These are phyloP conservation scores for Aptenodytes patagonicus DNA, from an alignment of 2,113 vertebrate species.

Conservation along the genomic window DNA sequence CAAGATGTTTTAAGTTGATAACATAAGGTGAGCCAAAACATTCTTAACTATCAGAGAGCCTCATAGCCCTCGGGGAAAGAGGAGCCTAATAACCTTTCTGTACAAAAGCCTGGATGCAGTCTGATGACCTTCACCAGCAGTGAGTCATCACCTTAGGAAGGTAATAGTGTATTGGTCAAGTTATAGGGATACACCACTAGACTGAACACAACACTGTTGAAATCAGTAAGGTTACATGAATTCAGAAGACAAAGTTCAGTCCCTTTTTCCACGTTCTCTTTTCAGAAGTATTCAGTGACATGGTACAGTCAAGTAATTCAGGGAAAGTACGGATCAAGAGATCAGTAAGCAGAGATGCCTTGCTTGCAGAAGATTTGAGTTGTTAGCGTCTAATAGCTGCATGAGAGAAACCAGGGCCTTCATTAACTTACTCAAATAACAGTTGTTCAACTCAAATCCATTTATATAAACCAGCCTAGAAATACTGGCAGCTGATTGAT, in stretches of 20 bases:
- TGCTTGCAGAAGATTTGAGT: neutral
- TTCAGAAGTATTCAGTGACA: neutral
- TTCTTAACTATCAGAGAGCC: neutral
- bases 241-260: neutral
- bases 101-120: neutral
- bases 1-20: slow-evolving; percentile 4
- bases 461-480: neutral
- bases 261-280: neutral
- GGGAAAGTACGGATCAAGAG: neutral
- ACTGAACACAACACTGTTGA: neutral
- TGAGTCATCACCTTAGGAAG: neutral
- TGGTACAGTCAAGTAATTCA: neutral
- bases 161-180: neutral
- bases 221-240: neutral
- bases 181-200: neutral
- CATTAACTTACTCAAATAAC: neutral
- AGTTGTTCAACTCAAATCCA: neutral
- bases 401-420: neutral
- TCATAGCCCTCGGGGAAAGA: neutral
- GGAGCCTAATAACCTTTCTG: neutral
- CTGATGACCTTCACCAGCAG: neutral
- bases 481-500: neutral
- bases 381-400: neutral
- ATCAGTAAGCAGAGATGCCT: neutral
- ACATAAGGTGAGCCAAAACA: neutral